A percentile compares a stretch with the other conserved stretches of the same genome.
Conservation (phyloP, 2,797 vertebrate species). For the Syngnathus acus region DNA sequence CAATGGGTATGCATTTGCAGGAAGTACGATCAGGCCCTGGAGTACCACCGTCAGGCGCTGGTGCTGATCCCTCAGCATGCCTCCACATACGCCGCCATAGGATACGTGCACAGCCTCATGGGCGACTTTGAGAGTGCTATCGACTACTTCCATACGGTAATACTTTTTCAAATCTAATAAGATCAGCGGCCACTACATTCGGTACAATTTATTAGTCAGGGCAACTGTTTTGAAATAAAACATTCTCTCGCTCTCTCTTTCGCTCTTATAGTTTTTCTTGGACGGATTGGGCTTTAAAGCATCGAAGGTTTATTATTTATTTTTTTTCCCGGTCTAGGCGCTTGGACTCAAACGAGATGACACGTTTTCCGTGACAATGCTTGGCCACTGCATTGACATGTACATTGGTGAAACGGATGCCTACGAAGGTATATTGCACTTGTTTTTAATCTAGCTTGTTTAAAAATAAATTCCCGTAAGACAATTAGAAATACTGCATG, state of each 20-base stretch:
- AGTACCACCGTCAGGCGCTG: constrained; percentile 95
- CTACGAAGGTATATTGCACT: constrained; percentile 82
- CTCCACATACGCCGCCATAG: constrained; percentile 95
- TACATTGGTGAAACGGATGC: constrained; percentile 97
- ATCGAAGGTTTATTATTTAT: too few relatives aligned
- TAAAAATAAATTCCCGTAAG: background rate
- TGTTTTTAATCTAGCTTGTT: background rate
- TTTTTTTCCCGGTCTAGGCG: constrained; percentile 67
- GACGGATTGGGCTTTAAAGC: too few relatives aligned
- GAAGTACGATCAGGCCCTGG: constrained; percentile 94
- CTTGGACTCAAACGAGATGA: constrained; percentile 96
- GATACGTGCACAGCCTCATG: constrained; percentile 97
- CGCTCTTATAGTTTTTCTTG: too few relatives aligned
- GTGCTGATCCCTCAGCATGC: constrained; percentile 96
- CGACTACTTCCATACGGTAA: constrained; percentile 97
- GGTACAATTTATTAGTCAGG: background rate
- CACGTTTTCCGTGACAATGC: constrained; percentile 98
- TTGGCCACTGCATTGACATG: constrained; percentile 98
- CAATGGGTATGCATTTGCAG: constrained; percentile 50
- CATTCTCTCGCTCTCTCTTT: too few relatives aligned
- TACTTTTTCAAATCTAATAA: background rate
- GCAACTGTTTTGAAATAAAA: too few relatives aligned
- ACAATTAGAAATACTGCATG: background rate
- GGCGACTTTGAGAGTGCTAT: constrained; percentile 97
- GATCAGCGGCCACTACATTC: background rate